Percentiles rank a stretch among this genome's conserved stretches.
Evolutionary conservation across 2,888 invertebrate species (phyloP).

Genomic region (Ichneumoninae sp.): DNA sequence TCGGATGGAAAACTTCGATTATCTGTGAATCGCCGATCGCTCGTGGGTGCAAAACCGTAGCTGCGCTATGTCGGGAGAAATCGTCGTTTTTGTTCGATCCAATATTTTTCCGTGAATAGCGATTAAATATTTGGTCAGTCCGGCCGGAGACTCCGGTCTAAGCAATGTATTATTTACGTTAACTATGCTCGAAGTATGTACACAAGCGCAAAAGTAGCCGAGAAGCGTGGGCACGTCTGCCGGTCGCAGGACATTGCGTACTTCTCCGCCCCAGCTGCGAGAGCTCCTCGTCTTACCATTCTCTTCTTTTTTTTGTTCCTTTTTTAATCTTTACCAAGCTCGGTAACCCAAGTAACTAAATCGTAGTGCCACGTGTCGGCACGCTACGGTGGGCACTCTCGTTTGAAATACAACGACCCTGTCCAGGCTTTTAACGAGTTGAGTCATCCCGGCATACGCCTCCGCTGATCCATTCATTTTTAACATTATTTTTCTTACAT

Average conservation of each 20-base stretch:
- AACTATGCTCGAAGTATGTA: neutral
- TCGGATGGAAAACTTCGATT: conserved; percentile 11
- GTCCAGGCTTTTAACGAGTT: conserved; percentile 53
- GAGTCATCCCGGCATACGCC: conserved; percentile 40
- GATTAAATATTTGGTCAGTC: conserved; percentile 22
- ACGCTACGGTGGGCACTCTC: conserved; percentile 44
- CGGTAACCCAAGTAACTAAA: conserved; percentile 70
- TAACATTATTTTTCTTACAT: conserved; percentile 24
- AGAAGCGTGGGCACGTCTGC: conserved; percentile 1
- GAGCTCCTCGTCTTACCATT: conserved; percentile 39
- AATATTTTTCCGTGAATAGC: conserved; percentile 1
- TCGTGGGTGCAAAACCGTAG: neutral
- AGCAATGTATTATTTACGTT: conserved; percentile 1
- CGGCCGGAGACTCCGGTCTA: neutral
- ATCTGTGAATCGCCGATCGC: neutral
- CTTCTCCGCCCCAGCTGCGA: neutral
- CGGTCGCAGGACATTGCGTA: conserved; percentile 5
- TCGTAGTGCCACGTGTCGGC: conserved; percentile 69
- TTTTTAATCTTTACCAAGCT: conserved; percentile 58
- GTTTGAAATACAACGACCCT: conserved; percentile 40
- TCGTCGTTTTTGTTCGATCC: neutral
- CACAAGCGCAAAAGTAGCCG: neutral
- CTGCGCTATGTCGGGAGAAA: neutral
- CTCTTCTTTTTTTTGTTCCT: conserved; percentile 32
- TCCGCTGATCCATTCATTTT: conserved; percentile 22